Conservation (phyloP, 2,113 vertebrate genomes). For the Steatornis caripensis region DNA sequence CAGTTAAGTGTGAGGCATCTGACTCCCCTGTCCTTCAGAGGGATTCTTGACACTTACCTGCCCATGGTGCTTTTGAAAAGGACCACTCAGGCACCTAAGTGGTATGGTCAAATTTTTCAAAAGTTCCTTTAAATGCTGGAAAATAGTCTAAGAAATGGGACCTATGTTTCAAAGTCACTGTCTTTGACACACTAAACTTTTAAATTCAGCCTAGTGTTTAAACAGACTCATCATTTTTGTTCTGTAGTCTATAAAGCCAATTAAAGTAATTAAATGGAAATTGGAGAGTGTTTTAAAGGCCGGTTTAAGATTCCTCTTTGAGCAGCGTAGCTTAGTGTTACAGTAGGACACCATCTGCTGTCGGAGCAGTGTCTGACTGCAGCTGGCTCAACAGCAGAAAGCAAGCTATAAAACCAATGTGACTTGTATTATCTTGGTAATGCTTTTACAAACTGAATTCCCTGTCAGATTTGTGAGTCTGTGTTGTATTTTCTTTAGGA, state of each 20-base stretch:
- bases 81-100: background rate
- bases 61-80: background rate
- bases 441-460: background rate
- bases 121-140: background rate
- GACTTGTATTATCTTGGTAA: background rate
- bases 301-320: slow-evolving; percentile 5
- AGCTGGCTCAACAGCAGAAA: background rate
- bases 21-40: background rate
- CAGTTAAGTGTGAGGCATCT: background rate
- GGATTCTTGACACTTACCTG: background rate
- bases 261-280: slow-evolving; percentile 27
- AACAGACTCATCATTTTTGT: slow-evolving; percentile 21
- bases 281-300: background rate
- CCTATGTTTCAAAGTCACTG: background rate
- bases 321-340: background rate
- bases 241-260: background rate
- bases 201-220: background rate
- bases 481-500: background rate
- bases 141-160: background rate
- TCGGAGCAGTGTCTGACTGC: background rate
- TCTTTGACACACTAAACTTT: background rate
- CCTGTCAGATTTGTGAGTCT: background rate
- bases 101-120: background rate
- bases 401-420: background rate
- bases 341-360: slow-evolving; percentile 67